Percentiles rank a stretch among this genome's conserved stretches.
phyloP scores from a whole-genome alignment of 2,888 invertebrate genomes.

The Apamea epomidion region DNA sequence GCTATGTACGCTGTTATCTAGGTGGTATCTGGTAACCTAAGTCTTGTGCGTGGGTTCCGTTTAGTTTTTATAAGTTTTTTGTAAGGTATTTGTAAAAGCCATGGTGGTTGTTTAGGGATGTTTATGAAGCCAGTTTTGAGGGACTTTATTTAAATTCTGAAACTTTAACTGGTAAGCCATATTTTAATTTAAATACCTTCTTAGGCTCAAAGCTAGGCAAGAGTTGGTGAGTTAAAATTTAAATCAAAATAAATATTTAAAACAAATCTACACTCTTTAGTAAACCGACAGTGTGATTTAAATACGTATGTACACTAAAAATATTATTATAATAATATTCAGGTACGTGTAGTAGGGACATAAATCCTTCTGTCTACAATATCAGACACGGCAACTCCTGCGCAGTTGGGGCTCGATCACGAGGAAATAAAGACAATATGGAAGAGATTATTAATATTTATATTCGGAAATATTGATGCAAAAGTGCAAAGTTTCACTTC shows the following conservation, averaged over 20 bases:
- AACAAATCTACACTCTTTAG: conserved; percentile 26
- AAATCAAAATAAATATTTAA: conserved; percentile 11
- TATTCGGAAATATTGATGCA: conserved; percentile 32
- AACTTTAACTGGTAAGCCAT: not conserved
- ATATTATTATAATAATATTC: conserved; percentile 73
- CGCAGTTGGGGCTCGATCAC: conserved; percentile 73
- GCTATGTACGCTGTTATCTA: conserved; percentile 62
- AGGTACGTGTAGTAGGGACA: conserved; percentile 69
- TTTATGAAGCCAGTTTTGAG: not conserved
- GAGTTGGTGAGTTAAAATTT: not conserved
- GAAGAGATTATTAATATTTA: conserved; percentile 62
- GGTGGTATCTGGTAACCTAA: conserved; percentile 56
- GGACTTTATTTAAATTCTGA: too few relatives aligned
- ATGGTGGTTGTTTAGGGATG: not conserved
- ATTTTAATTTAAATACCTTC: too few relatives aligned
- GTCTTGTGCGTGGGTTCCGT: conserved; percentile 51
- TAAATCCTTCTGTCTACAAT: conserved; percentile 75
- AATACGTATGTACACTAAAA: conserved; percentile 61
- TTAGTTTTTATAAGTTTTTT: conserved; percentile 10
- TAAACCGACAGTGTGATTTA: conserved; percentile 40
- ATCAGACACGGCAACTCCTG: conserved; percentile 74
- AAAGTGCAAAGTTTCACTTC: conserved; percentile 26
- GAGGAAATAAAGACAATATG: conserved; percentile 67
- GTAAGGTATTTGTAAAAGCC: not conserved
- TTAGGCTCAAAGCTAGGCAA: too few relatives aligned